Percentiles rank a stretch among this genome's conserved stretches.
Evolutionary conservation across 2,888 invertebrate species (phyloP).

Genomic region (Andrena minutula): DNA sequence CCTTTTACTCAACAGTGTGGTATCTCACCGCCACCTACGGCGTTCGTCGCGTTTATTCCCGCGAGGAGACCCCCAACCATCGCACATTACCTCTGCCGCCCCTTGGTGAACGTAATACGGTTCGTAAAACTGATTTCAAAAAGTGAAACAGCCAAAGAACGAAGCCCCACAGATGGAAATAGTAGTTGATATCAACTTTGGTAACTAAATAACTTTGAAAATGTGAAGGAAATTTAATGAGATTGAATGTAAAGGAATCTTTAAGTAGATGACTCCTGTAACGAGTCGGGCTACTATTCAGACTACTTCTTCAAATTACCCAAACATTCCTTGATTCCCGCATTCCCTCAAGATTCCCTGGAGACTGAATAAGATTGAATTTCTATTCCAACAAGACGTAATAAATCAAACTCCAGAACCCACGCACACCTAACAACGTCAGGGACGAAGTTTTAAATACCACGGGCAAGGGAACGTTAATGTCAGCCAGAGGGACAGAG

Average conservation of each 20-base stretch:
- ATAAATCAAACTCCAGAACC: too few species aligned
- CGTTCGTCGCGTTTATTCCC: conserved; percentile 58
- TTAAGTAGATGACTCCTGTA: neutral
- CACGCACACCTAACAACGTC: too few species aligned
- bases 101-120: conserved; percentile 19
- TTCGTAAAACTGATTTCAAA: conserved; percentile 17
- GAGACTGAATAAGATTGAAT: too few species aligned
- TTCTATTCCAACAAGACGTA: too few species aligned
- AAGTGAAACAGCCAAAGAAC: neutral
- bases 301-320: neutral
- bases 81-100: conserved; percentile 32
- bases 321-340: too few species aligned
- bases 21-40: conserved; percentile 39
- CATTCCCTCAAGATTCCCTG: too few species aligned
- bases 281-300: neutral
- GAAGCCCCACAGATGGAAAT: neutral
- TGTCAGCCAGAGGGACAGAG: neutral
- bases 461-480: neutral
- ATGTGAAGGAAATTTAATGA: neutral
- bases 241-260: neutral
- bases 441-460: neutral
- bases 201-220: neutral
- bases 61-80: conserved; percentile 39
- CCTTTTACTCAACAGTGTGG: conserved; percentile 39
- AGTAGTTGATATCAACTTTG: neutral